phyloP scores from a whole-genome alignment of 1,140 invertebrate species.

The Metopolophium dirhodum region DNA sequence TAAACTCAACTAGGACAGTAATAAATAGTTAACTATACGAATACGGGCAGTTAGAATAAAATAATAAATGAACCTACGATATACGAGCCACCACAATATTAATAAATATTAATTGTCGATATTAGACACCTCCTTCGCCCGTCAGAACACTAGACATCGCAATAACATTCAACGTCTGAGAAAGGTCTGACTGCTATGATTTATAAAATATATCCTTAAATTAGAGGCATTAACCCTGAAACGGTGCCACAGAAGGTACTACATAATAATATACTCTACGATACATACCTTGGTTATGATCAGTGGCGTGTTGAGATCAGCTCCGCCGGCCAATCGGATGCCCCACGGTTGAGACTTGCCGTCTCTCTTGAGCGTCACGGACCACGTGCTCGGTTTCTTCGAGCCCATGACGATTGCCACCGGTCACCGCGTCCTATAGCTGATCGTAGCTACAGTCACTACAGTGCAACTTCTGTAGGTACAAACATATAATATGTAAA shows the following conservation, averaged over 20 bases:
- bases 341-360: constrained; percentile 84
- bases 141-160: neutral
- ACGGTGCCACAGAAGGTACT: neutral
- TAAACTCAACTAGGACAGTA: neutral
- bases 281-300: constrained; percentile 83
- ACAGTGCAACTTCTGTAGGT: neutral
- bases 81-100: too few relatives aligned
- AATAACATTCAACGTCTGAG: neutral
- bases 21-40: neutral
- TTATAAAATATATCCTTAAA: neutral
- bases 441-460: neutral
- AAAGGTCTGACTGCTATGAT: neutral
- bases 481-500: neutral
- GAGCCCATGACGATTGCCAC: constrained; percentile 25
- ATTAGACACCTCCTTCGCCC: neutral
- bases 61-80: neutral
- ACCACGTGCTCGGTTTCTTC: constrained; percentile 65
- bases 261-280: neutral
- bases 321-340: constrained; percentile 87
- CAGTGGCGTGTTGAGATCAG: constrained; percentile 84
- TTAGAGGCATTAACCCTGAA: neutral
- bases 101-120: neutral
- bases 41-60: neutral
- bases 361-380: constrained; percentile 78
- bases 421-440: neutral